Base-by-base conservation (phyloP, 2,888 invertebrate genomes). In the Halictus ligatus region DNA sequence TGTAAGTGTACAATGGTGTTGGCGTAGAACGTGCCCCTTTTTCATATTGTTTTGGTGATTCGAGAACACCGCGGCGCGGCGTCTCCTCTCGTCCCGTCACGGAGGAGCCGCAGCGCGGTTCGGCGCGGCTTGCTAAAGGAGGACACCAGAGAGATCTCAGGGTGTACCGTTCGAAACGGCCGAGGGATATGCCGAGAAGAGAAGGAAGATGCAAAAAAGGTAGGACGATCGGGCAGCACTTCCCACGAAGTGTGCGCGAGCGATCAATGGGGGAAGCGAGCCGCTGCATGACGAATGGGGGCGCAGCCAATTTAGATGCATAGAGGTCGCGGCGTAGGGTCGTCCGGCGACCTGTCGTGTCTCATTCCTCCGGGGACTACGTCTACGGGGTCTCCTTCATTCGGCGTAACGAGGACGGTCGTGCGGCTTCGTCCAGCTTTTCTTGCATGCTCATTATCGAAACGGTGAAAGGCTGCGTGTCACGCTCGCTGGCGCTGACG, bases 221-320 rank as follows among this genome's bases (percentile, higher is more conserved):
- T 43, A 69, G 77, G 64, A 85, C 69, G 88, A 88, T 87, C 79
- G 81, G 67, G 60, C 75, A 80, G 75, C 83, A 85, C 90, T 92
- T 92, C 92, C 90, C 92, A 91, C 91, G 91, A 91, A 81, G 88
- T 81, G 86, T 75, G 86, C 91, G 90, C 91, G 90, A 88, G 84
- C 84, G 90, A 90, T 91, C 89, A 88, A 88, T 83, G 85, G 81
- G 80, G 86, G 80, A 88, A 88, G 88, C 84, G 88, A 83, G 86
- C 88, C 84, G 86, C 88, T 80, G 85, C 89, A 89, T 89, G 89
- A 89, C 89, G 89, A 89, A 89, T 89, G 89, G 87, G 89, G 87
- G 89, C 86, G 88, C 90, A 86, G 89, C 89, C 88, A 91, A 91
- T 91, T 91, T 91, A 87, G 89, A 91, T 91, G 89, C 90, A 90